Conservation (phyloP, 2,797 vertebrate genomes). For the Rhincodon typus region DNA sequence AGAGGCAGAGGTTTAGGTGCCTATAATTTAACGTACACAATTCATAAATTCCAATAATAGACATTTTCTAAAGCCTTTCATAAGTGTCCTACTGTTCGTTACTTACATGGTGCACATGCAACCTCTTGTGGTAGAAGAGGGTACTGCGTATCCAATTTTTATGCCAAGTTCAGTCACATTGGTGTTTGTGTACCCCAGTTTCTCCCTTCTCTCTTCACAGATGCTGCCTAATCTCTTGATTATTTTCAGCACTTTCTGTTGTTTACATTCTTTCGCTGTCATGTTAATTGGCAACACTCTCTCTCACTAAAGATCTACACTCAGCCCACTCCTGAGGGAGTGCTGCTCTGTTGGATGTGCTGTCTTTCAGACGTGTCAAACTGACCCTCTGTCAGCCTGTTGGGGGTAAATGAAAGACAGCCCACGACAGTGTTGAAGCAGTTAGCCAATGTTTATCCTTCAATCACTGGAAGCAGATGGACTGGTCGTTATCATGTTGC, state of each 20-base stretch:
- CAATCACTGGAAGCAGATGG: not conserved
- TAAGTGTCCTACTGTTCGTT: not conserved
- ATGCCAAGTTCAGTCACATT: not conserved
- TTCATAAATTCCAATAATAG: not conserved
- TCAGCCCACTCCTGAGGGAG: not conserved
- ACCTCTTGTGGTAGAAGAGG: not conserved
- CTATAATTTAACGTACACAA: not conserved
- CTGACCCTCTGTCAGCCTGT: no score
- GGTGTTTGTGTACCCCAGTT: not conserved
- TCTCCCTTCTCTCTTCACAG: not conserved
- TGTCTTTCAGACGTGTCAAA: not conserved
- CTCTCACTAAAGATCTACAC: not conserved
- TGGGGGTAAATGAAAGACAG: not conserved
- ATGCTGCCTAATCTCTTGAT: not conserved
- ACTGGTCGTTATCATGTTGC: no score
- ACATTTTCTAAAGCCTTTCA: not conserved
- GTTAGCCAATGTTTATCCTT: not conserved
- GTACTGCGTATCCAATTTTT: not conserved
- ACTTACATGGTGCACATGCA: not conserved
- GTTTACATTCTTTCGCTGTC: not conserved
- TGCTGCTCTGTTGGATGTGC: not conserved
- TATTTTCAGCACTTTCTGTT: not conserved
- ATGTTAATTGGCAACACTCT: not conserved
- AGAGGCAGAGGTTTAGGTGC: not conserved
- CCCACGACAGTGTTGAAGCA: not conserved